Conservation (phyloP, 2,888 invertebrate species). For the Chaetoderma sp. region DNA sequence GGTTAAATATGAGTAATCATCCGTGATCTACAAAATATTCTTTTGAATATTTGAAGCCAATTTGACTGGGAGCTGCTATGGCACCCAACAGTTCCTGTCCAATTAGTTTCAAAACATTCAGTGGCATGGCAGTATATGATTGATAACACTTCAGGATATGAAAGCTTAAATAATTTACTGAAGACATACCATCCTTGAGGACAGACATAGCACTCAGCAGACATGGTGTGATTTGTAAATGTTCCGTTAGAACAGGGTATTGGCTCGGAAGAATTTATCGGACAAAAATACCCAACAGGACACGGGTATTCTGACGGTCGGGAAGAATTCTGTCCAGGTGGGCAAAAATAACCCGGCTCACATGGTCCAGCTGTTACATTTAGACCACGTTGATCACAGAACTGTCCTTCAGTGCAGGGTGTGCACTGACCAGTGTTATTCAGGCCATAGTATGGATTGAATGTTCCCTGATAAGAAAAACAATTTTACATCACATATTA, state of each 20-base stretch:
- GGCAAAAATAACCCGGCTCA: conserved; percentile 62
- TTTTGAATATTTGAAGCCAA: too few relatives aligned
- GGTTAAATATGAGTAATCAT: too few relatives aligned
- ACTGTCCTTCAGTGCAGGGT: conserved; percentile 55
- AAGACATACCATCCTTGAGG: conserved; percentile 63
- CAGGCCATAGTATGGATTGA: conserved; percentile 60
- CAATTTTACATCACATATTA: not conserved
- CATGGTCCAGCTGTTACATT: conserved; percentile 56
- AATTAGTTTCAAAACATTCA: not conserved
- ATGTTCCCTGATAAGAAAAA: conserved; percentile 56
- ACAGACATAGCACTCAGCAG: conserved; percentile 55
- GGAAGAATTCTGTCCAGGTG: conserved; percentile 53
- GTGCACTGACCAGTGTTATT: conserved; percentile 51
- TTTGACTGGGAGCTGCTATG: too few relatives aligned
- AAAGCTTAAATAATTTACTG: too few relatives aligned
- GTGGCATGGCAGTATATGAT: not conserved
- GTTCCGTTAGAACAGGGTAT: conserved; percentile 64
- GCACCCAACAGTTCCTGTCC: too few relatives aligned
- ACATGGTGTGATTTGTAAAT: conserved; percentile 58
- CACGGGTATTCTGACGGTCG: conserved; percentile 52
- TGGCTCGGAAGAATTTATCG: conserved; percentile 49
- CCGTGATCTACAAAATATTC: too few relatives aligned
- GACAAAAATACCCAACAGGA: conserved; percentile 54
- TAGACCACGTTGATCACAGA: conserved; percentile 51
- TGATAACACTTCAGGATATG: not conserved